Evolutionary conservation across 2,113 vertebrate species (phyloP), one percentile per base, ranked within the genome.

Genomic region (Bubo scandiacus): DNA sequence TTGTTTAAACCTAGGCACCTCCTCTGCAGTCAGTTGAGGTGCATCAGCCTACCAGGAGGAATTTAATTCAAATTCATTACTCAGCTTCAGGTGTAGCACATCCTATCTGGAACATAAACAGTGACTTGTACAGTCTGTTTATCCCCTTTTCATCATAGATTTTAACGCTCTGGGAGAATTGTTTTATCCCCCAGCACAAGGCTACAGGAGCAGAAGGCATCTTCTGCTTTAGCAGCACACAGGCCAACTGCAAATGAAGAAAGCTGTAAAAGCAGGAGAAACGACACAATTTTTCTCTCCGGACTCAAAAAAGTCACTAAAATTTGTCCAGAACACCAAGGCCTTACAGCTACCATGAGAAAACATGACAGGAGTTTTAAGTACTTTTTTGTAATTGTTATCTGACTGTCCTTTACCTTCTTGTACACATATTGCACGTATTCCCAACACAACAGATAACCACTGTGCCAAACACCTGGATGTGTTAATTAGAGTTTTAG

Each of bases 21-120:
- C 17, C 0, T 5, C 52, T 67, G 70, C 80, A 61, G 52, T 1
- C 54, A 30, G 51, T 15, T 1, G 16, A 67, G 59, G n/a, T 14
- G 59, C 70, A n/a, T 34, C 83, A 86, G 40, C 40, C 82, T 17
- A 8, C 3, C 40, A 67, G 66, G 74, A 78, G 43, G 36, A 38
- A 49, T n/a, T 96, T 40, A 49, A 86, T 58, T 68, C 70, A 62
- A 26, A 30, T 7, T n/a, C 54, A 29, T 82, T 59, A 8, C n/a
- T 72, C 78, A 70, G 58, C 30, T 65, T 67, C 4, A 20, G 55
- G 75, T 85, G 92, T 83, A 90, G 58, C 21, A 38, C 3, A 11
- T 73, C 62, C 77, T 38, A 2, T n/a, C 52, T 66, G 63, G 47
- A 90, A 32, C 0, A 0, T 5, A 26, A 68, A 20, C 54, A 73